Base-by-base conservation (phyloP, 2,888 invertebrate species). In the Trichogramma dendrolimi region DNA sequence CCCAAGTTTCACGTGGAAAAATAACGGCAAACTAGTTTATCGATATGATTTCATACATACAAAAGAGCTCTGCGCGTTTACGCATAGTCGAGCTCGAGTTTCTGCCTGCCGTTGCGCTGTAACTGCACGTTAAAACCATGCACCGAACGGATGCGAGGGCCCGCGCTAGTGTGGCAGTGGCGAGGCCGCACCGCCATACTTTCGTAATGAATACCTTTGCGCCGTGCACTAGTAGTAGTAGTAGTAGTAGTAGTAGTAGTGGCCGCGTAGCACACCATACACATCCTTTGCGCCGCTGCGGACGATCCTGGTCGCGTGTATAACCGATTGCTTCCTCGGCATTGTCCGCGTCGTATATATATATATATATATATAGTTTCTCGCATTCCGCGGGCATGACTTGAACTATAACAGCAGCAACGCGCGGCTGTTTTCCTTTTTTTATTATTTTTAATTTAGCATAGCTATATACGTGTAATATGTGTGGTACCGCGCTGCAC, bases 311-410 rank as follows among this genome's bases (percentile, higher is more conserved):
- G 62, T 65, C 67, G 11, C 11, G 61, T 61, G 65, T 63, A 55
- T 65, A 65, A 65, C 64, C 67, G 64, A 67, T 65, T 59, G 63
- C 67, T 67, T 67, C 67, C 67, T 67, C 67, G 63, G 54, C 65
- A 65, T 65, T 67, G 65, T 51, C 56, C 38, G 27, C 27, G 44
- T 44, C 46, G 10, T 5, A 42, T 41, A 14, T 27, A 1, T n/a
- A n/a, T 46, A n/a, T 5, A 42, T 41, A 14, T 27, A 1, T n/a
- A n/a, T 46, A n/a, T n/a, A n/a, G 46, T 46, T 46, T n/a, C 8
- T 27, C 47, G 14, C 55, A 7, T 40, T 55, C 4, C 14, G 40
- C 39, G 38, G 52, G 53, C n/a, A 10, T 44, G n/a, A 27, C 27
- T 27, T 27, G 27, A 27, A 27, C 27, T 27, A 27, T 27, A 27